Percentiles rank a stretch among this genome's conserved stretches.
These are phyloP conservation scores for Corythucha ciliata DNA, from an alignment of 2,888 invertebrate species.

Conservation along the genomic window DNA sequence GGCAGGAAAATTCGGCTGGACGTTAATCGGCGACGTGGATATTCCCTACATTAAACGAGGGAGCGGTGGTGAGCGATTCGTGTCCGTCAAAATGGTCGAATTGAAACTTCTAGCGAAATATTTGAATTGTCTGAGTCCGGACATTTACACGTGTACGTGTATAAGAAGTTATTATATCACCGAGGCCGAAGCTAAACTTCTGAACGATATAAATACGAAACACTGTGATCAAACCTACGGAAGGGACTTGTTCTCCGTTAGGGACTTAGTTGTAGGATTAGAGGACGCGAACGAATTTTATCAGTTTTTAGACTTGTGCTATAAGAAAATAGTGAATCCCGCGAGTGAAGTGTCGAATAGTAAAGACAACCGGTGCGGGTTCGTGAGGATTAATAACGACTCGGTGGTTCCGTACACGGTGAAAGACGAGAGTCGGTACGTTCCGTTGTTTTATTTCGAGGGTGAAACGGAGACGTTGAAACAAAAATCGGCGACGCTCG, in stretches of 20 bases:
- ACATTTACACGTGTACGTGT: conserved; percentile 83
- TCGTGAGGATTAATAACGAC: conserved; percentile 84
- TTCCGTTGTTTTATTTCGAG: conserved; percentile 82
- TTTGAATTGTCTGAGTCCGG: conserved; percentile 76
- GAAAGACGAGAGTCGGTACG: conserved; percentile 72
- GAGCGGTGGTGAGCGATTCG: conserved; percentile 57
- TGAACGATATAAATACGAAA: conserved; percentile 85
- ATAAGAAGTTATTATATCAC: conserved; percentile 89
- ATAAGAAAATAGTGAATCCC: conserved; percentile 63
- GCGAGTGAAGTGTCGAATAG: conserved; percentile 53
- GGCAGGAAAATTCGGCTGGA: conserved; percentile 73
- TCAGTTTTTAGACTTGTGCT: conserved; percentile 81
- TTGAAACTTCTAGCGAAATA: conserved; percentile 81
- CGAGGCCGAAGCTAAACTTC: conserved; percentile 74
- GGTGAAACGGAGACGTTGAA: conserved; percentile 88
- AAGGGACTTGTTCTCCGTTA: conserved; percentile 73
- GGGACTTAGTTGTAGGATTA: conserved; percentile 79
- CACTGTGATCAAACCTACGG: conserved; percentile 89
- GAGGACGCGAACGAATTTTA: conserved; percentile 84
- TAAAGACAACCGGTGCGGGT: conserved; percentile 87
- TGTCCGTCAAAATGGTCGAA: conserved; percentile 91
- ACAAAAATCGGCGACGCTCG: conserved; percentile 73
- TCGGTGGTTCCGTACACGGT: conserved; percentile 88
- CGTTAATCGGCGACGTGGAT: conserved; percentile 70
- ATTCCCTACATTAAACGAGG: conserved; percentile 84